Percentiles rank a stretch among this genome's conserved stretches.
These are phyloP conservation scores for Rhynchotus rufescens DNA, from an alignment of 2,797 vertebrate species.

Conservation along the genomic window DNA sequence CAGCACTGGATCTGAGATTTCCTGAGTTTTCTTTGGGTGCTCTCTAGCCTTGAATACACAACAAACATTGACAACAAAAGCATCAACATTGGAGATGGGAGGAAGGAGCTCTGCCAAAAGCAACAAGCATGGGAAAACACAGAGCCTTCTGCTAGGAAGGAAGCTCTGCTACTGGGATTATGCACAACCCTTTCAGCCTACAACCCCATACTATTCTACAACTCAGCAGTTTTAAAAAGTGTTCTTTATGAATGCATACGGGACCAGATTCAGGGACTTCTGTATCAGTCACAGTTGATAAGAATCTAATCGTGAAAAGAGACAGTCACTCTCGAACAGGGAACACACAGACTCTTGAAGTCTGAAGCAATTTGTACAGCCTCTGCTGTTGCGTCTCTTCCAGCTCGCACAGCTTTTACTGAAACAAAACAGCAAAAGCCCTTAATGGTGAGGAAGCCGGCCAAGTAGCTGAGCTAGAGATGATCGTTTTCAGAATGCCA, in stretches of 20 bases:
- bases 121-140: background rate
- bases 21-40: background rate
- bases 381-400: background rate
- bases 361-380: background rate
- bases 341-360: background rate
- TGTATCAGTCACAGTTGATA: background rate
- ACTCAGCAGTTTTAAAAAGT: background rate
- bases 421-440: background rate
- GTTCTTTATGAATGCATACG: background rate
- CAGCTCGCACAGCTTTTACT: background rate
- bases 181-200: background rate
- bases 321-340: background rate
- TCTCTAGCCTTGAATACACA: background rate
- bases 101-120: conserved; percentile 31
- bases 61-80: background rate
- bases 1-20: background rate
- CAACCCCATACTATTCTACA: background rate
- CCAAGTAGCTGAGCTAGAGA: background rate
- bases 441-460: background rate
- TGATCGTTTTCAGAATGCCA: background rate
- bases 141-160: background rate
- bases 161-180: background rate
- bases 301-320: background rate
- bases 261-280: background rate
- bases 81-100: background rate